Percentiles rank a stretch among this genome's conserved stretches.
Evolutionary conservation across 2,888 invertebrate genomes (phyloP).

Genomic region (Carpatolechia fugitivella): DNA sequence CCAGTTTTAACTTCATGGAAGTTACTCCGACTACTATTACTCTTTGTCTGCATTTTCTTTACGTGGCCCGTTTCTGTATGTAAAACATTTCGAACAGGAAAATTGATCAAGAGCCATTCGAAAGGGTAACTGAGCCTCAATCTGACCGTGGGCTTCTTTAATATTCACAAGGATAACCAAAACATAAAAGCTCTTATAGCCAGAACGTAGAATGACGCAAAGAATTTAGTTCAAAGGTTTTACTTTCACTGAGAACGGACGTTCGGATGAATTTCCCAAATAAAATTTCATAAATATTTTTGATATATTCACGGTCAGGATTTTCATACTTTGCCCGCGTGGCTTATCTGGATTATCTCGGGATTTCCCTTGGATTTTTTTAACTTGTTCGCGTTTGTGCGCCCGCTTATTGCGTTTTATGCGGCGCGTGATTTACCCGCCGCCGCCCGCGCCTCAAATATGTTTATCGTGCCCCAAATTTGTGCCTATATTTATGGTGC

Average conservation of each 20-base stretch:
- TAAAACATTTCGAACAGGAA: conserved; percentile 2
- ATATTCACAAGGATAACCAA: conserved; percentile 33
- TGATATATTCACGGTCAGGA: conserved; percentile 76
- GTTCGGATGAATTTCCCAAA: conserved; percentile 54
- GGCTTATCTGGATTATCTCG: conserved; percentile 75
- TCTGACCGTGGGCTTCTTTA: conserved; percentile 31
- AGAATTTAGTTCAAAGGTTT: conserved; percentile 40
- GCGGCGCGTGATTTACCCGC: conserved; percentile 53
- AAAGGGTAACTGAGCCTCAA: conserved; percentile 20
- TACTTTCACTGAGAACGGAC: conserved; percentile 40
- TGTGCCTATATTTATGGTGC: conserved; percentile 48
- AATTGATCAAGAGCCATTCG: conserved; percentile 1
- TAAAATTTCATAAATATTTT: conserved; percentile 70
- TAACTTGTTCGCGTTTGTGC: conserved; percentile 65
- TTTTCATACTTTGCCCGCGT: conserved; percentile 68
- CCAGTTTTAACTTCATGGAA: neutral
- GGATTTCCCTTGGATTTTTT: conserved; percentile 62
- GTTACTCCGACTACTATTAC: neutral
- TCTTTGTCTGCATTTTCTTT: neutral
- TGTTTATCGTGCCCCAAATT: conserved; percentile 60
- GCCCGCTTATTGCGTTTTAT: conserved; percentile 65
- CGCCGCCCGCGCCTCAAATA: conserved; percentile 46
- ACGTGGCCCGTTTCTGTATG: neutral
- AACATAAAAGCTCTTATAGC: conserved; percentile 30
- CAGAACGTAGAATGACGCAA: conserved; percentile 33